Evolutionary conservation across 2,113 vertebrate species (phyloP), one percentile per base, ranked within the genome.

Genomic region (Odobenus rosmarus): DNA sequence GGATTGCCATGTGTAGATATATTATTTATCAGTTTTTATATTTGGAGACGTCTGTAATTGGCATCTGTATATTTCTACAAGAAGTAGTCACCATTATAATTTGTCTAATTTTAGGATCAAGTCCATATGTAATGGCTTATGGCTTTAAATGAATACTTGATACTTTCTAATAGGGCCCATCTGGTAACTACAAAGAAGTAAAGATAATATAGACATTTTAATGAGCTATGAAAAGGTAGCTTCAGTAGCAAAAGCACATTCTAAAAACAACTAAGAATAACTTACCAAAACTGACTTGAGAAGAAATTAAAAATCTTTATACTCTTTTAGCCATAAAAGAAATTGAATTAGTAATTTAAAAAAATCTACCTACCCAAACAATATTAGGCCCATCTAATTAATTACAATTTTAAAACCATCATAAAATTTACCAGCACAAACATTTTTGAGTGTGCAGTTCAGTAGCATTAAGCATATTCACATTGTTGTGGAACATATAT

Each of bases 251-350:
- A 82, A 92, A 87, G 19, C 82, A 87, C 62, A 80, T 62, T 96
- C 62, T 74, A 72, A 80, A 95, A 92, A 92, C 39, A 71, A 49
- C 11, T 61, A 69, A 85, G 49, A 84, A 67, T 49, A 85, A 57
- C n/a, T 80, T 91, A 80, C 55, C 55, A 64, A 64, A 89, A 76
- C 83, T 80, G 61, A 95, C 62, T 80, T 91, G 81, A 89, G n/a
- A 86, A 86, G 72, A 92, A 91, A 92, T 53, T 91, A 31, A 53
- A 91, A 80, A 71, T 85, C 79, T 84, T 90, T 61, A 71, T 71
- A 61, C 14, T 59, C 36, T 85, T 91, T 77, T n/a, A 79, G 59
- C 21, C 14, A 81, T 95, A 62, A 87, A 95, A 92, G 33, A 92
- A 95, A 80, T 79, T 59, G 24, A 94, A 36, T 61, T 94, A 51